Percentiles rank a stretch among this genome's conserved stretches.
Conservation (phyloP, 2,888 invertebrate genomes). For the Griposia aprilina region DNA sequence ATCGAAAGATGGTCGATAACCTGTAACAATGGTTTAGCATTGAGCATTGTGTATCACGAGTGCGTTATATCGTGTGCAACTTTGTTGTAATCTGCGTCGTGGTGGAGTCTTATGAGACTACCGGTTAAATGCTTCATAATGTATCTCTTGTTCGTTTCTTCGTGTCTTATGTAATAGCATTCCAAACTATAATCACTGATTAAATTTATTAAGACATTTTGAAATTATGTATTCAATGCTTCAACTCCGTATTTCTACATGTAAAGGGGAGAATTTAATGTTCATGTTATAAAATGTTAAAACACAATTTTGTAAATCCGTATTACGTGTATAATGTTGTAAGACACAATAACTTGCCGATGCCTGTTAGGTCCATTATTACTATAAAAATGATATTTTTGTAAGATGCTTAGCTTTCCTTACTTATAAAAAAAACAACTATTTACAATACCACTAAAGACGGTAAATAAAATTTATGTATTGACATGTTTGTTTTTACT, state of each 20-base stretch:
- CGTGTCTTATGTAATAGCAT: slow-evolving; percentile 75
- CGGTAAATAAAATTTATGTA: slow-evolving; percentile 89
- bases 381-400: slow-evolving; percentile 87
- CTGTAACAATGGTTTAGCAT: slow-evolving; percentile 38
- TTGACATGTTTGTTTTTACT: slow-evolving; percentile 69
- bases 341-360: slow-evolving; percentile 80
- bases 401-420: slow-evolving; percentile 90
- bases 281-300: slow-evolving; percentile 60
- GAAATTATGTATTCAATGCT: slow-evolving; percentile 48
- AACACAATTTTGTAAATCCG: slow-evolving; percentile 63
- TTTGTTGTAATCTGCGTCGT: slow-evolving; percentile 53
- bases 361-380: slow-evolving; percentile 83
- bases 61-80: slow-evolving; percentile 43
- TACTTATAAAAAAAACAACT: slow-evolving; percentile 87
- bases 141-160: slow-evolving; percentile 66
- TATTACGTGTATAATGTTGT: slow-evolving; percentile 69
- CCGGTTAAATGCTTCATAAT: slow-evolving; percentile 68
- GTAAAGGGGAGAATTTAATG: slow-evolving; percentile 42
- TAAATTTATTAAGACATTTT: slow-evolving; percentile 47
- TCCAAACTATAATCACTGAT: slow-evolving; percentile 69
- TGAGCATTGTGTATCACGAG: slow-evolving; percentile 43
- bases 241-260: slow-evolving; percentile 46
- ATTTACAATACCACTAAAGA: slow-evolving; percentile 87
- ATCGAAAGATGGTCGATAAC: slow-evolving; percentile 30
- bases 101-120: slow-evolving; percentile 66